Evolutionary conservation across 2,888 invertebrate species (phyloP), one percentile per base, ranked within the genome.

Genomic region (Margaritifera margaritifera): DNA sequence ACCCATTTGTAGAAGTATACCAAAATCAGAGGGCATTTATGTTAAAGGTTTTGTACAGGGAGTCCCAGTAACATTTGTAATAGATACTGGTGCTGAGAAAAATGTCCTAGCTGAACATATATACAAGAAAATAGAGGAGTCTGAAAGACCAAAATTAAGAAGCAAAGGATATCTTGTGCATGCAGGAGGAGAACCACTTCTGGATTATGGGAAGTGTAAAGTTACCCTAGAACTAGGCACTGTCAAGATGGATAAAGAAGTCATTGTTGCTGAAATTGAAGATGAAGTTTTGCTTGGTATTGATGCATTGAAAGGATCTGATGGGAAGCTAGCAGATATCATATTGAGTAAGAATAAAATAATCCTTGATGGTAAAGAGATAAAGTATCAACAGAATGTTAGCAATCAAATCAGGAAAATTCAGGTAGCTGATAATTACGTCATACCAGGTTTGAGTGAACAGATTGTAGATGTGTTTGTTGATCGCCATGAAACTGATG

Each of bases 251-350:
- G 61, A 59, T 24, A 42, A 42, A 52, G 52, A 59, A 53, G 55
- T 70, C 31, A 66, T 62, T 56, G 58, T 70, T 27, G 70, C 70
- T 25, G 66, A 70, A 20, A 66, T 70, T 15, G 61, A 64, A 42
- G 70, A 70, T 66, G 70, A 70, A n/a, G 66, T 56, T n/a, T 58
- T 70, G n/a, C 52, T 70, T 50, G 70, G 70, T 27, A 61, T 57
- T 22, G 66, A 70, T 57, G 24, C 62, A 53, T 53, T 70, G 31
- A 52, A 50, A 42, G 20, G 55, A n/a, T n/a, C 24, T 11, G 56
- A 54, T 31, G 42, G n/a, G n/a, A n/a, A n/a, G n/a, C n/a, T 51
- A 20, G 63, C 64, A 5, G 64, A 71, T 25, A 63, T 67, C 8
- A 6, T 71, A 3, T 57, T 69, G 31, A 65, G 42, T n/a, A 19